Evolutionary conservation across 2,113 vertebrate genomes (phyloP).

Genomic region (Hoplias malabaricus): DNA sequence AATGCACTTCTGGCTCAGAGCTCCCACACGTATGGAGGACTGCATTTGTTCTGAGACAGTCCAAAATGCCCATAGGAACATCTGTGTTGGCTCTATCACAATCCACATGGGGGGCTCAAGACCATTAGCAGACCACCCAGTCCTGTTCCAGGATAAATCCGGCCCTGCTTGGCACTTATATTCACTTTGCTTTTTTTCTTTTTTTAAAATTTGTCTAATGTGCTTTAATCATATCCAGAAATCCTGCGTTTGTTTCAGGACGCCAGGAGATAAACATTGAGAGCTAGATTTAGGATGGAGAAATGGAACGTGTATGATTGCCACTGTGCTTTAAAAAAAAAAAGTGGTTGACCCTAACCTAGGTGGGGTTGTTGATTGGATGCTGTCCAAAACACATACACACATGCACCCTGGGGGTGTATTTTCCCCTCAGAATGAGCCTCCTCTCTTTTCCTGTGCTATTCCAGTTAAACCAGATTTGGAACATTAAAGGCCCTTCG

Average conservation of each 20-base stretch:
- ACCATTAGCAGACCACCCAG: conserved; percentile 31
- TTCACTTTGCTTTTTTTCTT: neutral
- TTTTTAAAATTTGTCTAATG: neutral
- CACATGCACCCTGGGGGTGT: conserved; percentile 21
- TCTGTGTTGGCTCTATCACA: neutral
- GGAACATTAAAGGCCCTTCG: neutral
- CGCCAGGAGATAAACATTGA: neutral
- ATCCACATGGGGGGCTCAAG: neutral
- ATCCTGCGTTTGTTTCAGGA: neutral
- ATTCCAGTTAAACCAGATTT: conserved; percentile 35
- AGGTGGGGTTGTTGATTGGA: conserved; percentile 40
- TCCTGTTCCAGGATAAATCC: neutral
- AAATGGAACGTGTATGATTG: conserved; percentile 1
- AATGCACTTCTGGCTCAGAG: conserved; percentile 30
- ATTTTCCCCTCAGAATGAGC: conserved; percentile 26
- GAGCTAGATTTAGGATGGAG: neutral
- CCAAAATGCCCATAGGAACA: neutral
- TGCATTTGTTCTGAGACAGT: neutral
- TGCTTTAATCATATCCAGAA: conserved; percentile 7
- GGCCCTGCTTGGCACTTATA: neutral
- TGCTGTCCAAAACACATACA: conserved; percentile 37
- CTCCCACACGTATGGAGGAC: neutral
- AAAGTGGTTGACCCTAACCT: neutral
- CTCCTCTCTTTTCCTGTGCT: conserved; percentile 21
- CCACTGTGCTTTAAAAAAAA: conserved; percentile 3